phyloP scores from a whole-genome alignment of 2,888 invertebrate species.

The Nasonia oneida region DNA sequence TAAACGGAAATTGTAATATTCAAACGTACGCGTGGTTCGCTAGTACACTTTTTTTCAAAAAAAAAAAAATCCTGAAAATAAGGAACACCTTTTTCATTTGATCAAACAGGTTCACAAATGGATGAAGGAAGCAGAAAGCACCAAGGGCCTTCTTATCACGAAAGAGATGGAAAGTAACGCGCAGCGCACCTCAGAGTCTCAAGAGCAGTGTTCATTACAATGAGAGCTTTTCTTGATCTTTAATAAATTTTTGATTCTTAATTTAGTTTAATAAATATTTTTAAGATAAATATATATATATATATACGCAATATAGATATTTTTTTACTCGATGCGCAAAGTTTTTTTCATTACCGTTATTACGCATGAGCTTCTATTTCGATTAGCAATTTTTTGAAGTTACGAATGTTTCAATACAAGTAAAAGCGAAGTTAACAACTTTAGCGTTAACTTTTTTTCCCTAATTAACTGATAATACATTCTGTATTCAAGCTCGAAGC shows the following conservation, averaged over 20 bases:
- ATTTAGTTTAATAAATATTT: slow-evolving; percentile 51
- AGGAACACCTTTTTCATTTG: slow-evolving; percentile 24
- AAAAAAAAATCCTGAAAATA: background rate
- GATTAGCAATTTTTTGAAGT: no score
- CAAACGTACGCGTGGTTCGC: background rate
- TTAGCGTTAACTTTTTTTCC: background rate
- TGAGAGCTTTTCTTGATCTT: slow-evolving; percentile 59
- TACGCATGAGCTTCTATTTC: no score
- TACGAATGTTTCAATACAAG: background rate
- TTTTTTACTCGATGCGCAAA: background rate
- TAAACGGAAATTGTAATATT: no score
- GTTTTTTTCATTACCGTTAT: background rate
- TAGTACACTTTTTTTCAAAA: background rate
- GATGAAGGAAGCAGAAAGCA: slow-evolving; percentile 83
- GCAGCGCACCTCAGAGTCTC: slow-evolving; percentile 66
- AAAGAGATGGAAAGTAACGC: slow-evolving; percentile 69
- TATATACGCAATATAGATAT: background rate
- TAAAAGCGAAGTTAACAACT: background rate
- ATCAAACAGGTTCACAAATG: slow-evolving; percentile 80
- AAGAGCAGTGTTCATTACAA: slow-evolving; percentile 73
- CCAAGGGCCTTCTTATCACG: slow-evolving; percentile 80
- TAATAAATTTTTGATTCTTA: slow-evolving; percentile 41
- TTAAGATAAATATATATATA: background rate
- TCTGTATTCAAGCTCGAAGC: background rate
- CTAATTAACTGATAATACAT: background rate